A percentile compares a stretch with the other conserved stretches of the same genome.
These are phyloP conservation scores for Hyles euphorbiae DNA, from an alignment of 1,140 invertebrate genomes.

Conservation along the genomic window DNA sequence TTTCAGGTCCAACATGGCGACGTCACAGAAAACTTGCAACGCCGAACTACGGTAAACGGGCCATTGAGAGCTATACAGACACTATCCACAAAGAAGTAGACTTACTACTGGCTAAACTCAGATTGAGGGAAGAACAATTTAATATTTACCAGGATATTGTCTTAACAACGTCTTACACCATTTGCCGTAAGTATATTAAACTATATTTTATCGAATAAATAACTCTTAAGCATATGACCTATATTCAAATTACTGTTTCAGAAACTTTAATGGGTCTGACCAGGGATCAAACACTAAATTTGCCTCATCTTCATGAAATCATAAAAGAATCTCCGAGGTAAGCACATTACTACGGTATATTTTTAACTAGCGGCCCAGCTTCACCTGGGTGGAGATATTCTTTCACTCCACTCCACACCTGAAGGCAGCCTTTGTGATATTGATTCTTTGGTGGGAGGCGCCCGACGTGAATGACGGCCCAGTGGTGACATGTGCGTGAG, in stretches of 20 bases:
- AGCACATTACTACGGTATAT: conserved; percentile 4
- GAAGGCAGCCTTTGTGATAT: too few relatives aligned
- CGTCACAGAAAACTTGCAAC: conserved; percentile 54
- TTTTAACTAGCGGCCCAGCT: too few relatives aligned
- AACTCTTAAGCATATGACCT: too few relatives aligned
- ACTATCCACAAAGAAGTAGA: conserved; percentile 44
- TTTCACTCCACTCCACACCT: too few relatives aligned
- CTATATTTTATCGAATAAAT: not conserved
- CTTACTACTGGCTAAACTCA: conserved; percentile 27
- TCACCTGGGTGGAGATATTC: too few relatives aligned
- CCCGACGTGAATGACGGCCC: too few relatives aligned
- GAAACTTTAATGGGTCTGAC: conserved; percentile 48
- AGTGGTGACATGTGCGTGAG: too few relatives aligned
- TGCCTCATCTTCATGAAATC: conserved; percentile 36
- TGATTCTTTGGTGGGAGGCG: too few relatives aligned
- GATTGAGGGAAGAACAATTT: conserved; percentile 25
- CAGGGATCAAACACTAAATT: conserved; percentile 35
- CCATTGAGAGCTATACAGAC: conserved; percentile 40
- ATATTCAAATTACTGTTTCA: conserved; percentile 18
- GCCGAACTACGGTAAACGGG: conserved; percentile 49
- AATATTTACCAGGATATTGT: conserved; percentile 48
- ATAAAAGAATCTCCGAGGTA: conserved; percentile 36
- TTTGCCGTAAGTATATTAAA: conserved; percentile 36
- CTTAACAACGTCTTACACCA: conserved; percentile 42
- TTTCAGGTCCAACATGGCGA: conserved; percentile 44